A percentile compares a stretch with the other conserved stretches of the same genome.
Conservation (phyloP, 2,888 invertebrate species). For the Spodoptera exigua region DNA sequence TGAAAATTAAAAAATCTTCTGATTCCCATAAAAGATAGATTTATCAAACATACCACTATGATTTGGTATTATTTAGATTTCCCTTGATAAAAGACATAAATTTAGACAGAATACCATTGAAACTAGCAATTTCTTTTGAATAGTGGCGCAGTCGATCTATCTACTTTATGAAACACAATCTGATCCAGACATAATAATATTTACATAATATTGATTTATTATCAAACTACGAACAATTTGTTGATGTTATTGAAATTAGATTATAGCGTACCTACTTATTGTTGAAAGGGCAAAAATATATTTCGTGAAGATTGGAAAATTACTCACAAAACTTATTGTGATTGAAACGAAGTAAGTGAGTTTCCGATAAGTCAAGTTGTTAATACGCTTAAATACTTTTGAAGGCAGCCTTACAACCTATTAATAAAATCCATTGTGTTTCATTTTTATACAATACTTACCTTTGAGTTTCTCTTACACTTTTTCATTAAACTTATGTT, state of each 20-base stretch:
- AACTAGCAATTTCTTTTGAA: constrained; percentile 38
- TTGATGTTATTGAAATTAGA: constrained; percentile 38
- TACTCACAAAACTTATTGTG: not conserved
- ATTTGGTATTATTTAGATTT: not conserved
- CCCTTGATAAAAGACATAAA: not conserved
- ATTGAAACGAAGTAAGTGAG: not conserved
- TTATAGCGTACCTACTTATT: constrained; percentile 24
- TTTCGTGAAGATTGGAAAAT: not conserved
- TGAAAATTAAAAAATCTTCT: not conserved
- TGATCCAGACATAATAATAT: constrained; percentile 48
- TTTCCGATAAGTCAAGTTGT: too few relatives aligned
- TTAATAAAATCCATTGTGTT: too few relatives aligned
- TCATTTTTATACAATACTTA: too few relatives aligned
- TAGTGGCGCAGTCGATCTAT: constrained; percentile 42
- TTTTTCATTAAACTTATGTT: too few relatives aligned
- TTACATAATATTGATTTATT: constrained; percentile 50
- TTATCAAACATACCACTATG: too few relatives aligned
- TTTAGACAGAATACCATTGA: constrained; percentile 19
- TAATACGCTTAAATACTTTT: too few relatives aligned
- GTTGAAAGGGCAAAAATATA: constrained; percentile 10
- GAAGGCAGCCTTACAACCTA: too few relatives aligned
- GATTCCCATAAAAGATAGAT: too few relatives aligned
- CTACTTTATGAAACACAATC: constrained; percentile 42
- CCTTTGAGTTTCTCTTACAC: too few relatives aligned
- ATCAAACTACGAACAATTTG: constrained; percentile 34